phyloP scores from a whole-genome alignment of 2,888 invertebrate genomes.

The Ophion obscuratus region DNA sequence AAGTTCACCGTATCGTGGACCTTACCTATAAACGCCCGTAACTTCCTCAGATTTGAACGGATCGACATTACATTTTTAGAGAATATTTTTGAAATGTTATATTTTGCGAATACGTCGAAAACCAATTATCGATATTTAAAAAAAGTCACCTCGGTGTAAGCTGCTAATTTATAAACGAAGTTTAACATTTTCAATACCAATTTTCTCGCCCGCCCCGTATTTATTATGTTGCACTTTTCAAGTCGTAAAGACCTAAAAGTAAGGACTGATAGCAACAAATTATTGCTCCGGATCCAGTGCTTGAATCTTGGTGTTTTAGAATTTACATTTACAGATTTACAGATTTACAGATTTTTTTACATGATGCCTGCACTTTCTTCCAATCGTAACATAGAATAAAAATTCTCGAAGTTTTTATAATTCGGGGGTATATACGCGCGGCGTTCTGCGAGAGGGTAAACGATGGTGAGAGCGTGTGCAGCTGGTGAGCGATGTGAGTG shows the following conservation, averaged over 20 bases:
- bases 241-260: background rate
- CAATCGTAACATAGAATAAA: background rate
- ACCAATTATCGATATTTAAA: no score
- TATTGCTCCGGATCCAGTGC: no score
- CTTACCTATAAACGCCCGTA: no score
- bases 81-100: no score
- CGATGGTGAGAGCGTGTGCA: background rate
- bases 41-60: no score
- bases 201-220: background rate
- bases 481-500: background rate
- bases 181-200: no score
- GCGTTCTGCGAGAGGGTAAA: background rate
- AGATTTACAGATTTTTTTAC: background rate
- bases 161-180: no score
- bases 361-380: background rate
- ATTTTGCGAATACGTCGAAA: no score
- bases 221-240: background rate
- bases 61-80: no score
- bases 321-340: background rate
- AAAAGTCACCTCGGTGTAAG: no score
- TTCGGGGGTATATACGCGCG: slow-evolving; percentile 2
- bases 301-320: no score
- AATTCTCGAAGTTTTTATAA: slow-evolving; percentile 6
- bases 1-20: no score
- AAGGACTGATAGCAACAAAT: background rate